phyloP scores from a whole-genome alignment of 2,888 invertebrate genomes.

The Apocheima hispidaria region DNA sequence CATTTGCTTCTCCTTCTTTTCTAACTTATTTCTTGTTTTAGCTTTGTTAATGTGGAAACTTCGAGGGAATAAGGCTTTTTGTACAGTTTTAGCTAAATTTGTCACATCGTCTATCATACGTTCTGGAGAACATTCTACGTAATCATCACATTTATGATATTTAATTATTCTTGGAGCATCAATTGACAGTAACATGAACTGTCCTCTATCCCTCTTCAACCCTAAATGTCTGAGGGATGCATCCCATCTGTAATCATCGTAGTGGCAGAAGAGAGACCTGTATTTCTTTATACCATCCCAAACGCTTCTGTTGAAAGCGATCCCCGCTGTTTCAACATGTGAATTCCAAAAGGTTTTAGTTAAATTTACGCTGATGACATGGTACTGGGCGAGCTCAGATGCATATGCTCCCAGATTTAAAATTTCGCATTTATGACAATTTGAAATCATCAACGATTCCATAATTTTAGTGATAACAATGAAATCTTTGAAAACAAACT shows the following conservation, averaged over 20 bases:
- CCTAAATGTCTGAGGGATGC: conserved; percentile 53
- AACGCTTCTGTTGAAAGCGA: conserved; percentile 56
- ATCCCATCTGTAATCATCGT: conserved; percentile 60
- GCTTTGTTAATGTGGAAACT: conserved; percentile 25
- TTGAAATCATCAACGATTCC: conserved; percentile 28
- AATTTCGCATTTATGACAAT: conserved; percentile 56
- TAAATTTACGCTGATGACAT: conserved; percentile 31
- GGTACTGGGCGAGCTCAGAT: conserved; percentile 42
- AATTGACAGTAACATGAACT: conserved; percentile 47
- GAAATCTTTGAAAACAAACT: conserved; percentile 59
- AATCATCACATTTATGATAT: conserved; percentile 46
- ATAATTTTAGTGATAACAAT: conserved; percentile 51
- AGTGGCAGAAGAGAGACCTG: conserved; percentile 54
- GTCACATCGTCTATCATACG: conserved; percentile 40
- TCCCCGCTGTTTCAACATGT: conserved; percentile 45
- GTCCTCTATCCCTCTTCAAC: conserved; percentile 41
- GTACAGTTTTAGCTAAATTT: conserved; percentile 43
- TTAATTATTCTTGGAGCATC: conserved; percentile 56
- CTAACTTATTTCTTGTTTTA: neutral
- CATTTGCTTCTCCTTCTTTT: conserved; percentile 21
- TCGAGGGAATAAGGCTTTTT: conserved; percentile 46
- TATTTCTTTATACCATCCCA: conserved; percentile 56
- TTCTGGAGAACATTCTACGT: conserved; percentile 39
- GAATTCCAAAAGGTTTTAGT: conserved; percentile 51
- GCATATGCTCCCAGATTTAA: conserved; percentile 54